phyloP scores from a whole-genome alignment of 2,797 vertebrate species.

The Lophius americanus region DNA sequence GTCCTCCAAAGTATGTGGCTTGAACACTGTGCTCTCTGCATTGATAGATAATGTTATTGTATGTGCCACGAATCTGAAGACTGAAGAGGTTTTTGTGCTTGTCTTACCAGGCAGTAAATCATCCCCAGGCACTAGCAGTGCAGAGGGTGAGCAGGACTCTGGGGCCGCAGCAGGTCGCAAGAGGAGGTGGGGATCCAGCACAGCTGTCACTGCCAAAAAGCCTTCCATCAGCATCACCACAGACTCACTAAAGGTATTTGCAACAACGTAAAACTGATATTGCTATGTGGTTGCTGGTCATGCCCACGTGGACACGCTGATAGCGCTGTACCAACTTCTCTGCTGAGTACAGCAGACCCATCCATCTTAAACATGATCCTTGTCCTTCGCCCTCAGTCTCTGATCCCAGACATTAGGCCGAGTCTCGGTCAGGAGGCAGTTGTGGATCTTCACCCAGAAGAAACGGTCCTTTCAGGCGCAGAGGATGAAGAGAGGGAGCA shows the following conservation, averaged over 20 bases:
- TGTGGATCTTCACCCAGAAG: constrained; percentile 91
- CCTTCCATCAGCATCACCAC: constrained; percentile 94
- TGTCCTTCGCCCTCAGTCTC: constrained; percentile 77
- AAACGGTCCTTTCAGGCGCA: constrained; percentile 86
- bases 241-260: constrained; percentile 89
- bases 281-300: neutral
- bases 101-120: constrained; percentile 74
- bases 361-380: neutral
- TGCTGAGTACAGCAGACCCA: neutral
- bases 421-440: constrained; percentile 85
- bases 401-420: constrained; percentile 91
- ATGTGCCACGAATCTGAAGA: neutral
- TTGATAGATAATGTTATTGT: neutral
- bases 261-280: neutral
- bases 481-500: constrained; percentile 84
- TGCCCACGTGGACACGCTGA: no score
- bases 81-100: neutral
- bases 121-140: constrained; percentile 59
- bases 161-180: constrained; percentile 83
- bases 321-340: neutral
- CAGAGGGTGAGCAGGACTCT: constrained; percentile 80
- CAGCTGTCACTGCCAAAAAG: constrained; percentile 89
- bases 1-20: neutral
- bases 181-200: constrained; percentile 92
- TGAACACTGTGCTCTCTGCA: neutral